These are phyloP conservation scores for Rhinogobius similis DNA, from an alignment of 2,113 vertebrate species.

Conservation along the genomic window DNA sequence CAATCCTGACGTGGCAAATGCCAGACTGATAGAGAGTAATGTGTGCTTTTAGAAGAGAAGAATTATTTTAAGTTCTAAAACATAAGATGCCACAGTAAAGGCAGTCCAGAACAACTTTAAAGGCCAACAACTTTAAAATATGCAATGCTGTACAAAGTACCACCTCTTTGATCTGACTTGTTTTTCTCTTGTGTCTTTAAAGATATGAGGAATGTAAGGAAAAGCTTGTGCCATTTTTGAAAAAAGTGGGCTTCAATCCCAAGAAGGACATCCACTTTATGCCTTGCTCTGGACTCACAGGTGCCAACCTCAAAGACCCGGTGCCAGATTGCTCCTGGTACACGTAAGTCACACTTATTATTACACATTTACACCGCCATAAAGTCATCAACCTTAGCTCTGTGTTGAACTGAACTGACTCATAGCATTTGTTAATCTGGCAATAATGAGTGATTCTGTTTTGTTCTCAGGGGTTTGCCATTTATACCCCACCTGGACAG, in stretches of 20 bases:
- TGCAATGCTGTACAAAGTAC: too few relatives aligned
- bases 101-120: too few relatives aligned
- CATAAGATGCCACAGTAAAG: too few relatives aligned
- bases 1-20: too few relatives aligned
- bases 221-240: conserved; percentile 98
- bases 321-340: conserved; percentile 93
- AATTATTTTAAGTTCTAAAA: too few relatives aligned
- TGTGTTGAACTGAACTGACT: too few relatives aligned
- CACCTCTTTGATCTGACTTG: not conserved
- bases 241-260: conserved; percentile 99
- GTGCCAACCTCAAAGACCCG: conserved; percentile 95
- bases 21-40: too few relatives aligned
- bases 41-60: too few relatives aligned
- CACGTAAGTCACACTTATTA: conserved; percentile 82
- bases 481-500: conserved; percentile 98
- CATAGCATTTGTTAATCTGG: not conserved
- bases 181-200: not conserved
- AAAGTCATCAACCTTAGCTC: too few relatives aligned
- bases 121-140: too few relatives aligned
- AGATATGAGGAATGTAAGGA: conserved; percentile 99
- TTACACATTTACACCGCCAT: too few relatives aligned
- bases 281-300: conserved; percentile 98
- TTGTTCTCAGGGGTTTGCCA: conserved; percentile 85
- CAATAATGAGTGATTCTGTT: not conserved
- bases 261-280: conserved; percentile 99